phyloP scores from a whole-genome alignment of 2,888 invertebrate species.

The Nymphalis c-album region DNA sequence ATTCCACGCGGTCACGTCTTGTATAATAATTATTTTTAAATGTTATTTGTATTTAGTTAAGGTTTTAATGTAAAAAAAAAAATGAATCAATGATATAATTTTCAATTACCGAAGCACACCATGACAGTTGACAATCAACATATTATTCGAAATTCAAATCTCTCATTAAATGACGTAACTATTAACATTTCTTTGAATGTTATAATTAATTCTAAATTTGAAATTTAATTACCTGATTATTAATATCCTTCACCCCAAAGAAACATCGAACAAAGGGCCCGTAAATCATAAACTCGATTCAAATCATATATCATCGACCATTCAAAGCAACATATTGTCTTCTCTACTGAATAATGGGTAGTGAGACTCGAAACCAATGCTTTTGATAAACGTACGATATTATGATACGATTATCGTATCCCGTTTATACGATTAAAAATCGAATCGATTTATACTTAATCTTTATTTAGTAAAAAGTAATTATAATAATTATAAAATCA shows the following conservation, averaged over 20 bases:
- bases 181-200: background rate
- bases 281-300: slow-evolving; percentile 27
- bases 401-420: background rate
- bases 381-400: slow-evolving; percentile 2
- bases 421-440: background rate
- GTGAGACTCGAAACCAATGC: slow-evolving; percentile 1
- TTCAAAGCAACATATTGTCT: slow-evolving; percentile 31
- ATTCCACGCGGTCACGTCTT: no score
- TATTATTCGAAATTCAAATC: background rate
- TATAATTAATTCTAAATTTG: background rate
- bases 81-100: no score
- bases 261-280: slow-evolving; percentile 11
- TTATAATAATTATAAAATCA: no score
- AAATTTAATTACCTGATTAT: slow-evolving; percentile 4
- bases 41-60: no score
- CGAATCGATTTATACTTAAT: no score
- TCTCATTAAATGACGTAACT: background rate
- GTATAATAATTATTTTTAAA: no score
- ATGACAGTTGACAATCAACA: no score
- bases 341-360: slow-evolving; percentile 28
- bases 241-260: slow-evolving; percentile 9
- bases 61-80: no score
- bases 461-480: no score
- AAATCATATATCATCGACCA: slow-evolving; percentile 36
- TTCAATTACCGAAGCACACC: no score